phyloP scores from a whole-genome alignment of 2,113 vertebrate species.

The Vulpes vulpes region DNA sequence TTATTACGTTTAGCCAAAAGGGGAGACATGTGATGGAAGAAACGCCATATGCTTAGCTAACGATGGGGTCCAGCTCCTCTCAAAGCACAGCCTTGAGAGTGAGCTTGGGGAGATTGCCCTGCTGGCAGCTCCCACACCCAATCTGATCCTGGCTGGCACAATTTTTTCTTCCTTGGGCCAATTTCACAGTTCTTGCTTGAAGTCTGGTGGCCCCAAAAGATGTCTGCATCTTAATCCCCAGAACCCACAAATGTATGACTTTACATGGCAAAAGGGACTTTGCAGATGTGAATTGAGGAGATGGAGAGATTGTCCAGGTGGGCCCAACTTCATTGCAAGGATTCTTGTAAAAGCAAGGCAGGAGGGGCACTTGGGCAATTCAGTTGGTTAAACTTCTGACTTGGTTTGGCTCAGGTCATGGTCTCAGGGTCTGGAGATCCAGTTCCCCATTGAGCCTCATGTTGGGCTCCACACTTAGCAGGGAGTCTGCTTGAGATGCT shows the following conservation, averaged over 20 bases:
- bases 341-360: neutral
- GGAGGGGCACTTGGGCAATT: neutral
- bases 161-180: neutral
- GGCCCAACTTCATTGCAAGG: accelerated
- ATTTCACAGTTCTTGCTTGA: neutral
- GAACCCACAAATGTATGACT: neutral
- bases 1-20: neutral
- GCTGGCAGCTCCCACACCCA: no score
- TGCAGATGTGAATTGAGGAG: neutral
- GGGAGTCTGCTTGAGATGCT: neutral
- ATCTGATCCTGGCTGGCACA: neutral
- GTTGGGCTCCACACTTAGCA: neutral
- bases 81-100: neutral
- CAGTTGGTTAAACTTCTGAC: neutral
- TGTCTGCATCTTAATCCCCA: neutral
- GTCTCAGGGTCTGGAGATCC: neutral
- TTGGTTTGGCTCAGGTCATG: neutral
- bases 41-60: neutral
- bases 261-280: neutral
- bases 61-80: neutral
- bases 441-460: no score
- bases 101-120: accelerated
- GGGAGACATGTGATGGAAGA: neutral
- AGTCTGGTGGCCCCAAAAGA: neutral
- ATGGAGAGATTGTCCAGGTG: neutral